Base-by-base conservation (phyloP, 1,140 invertebrate species). In the Polyergus mexicanus region DNA sequence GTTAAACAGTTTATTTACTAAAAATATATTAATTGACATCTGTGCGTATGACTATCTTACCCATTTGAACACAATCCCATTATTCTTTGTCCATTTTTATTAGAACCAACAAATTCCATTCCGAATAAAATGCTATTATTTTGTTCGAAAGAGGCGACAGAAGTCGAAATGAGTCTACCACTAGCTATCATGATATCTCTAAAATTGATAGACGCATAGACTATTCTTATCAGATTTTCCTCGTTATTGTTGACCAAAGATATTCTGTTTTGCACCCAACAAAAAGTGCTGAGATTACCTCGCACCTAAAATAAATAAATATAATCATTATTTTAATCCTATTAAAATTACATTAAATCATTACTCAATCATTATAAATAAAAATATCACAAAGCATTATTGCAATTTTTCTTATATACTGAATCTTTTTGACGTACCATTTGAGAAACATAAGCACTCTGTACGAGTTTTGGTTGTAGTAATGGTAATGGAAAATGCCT, bases 251-350 rank as follows among this genome's bases (percentile, higher is more conserved):
- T 88, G 3, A 51, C 13, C 38, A 90, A 76, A 32, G 94, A 78
- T 56, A 95, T 92, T 58, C 95, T 95, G 80, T 96, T 97, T 94
- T 97, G 95, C 2, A 98, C 95, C 99, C 99, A 99, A 19, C 94
- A 96, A 2, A 99, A 92, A 58, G 97, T 97, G 0, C 97, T 97
- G 19, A 99, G 94, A 94, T 99, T 98, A 71, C 98, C 98, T 86
- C 97, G 96, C 11, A 97, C 44, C 84, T 86, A 6, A 44, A 11
- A 54, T 2, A 68, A 25, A 54, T 47, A 44, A 62, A 16, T 5
- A 8, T 41, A 11, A 35, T 3, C 3, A 19, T 60, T 62, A 44
- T 56, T 35, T 22, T 75, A 51, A 51, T 4, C 3, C 1, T 8
- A 8, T 72, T 44, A 22, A 47, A 16, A 1, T 44, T 44, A 54